These are phyloP conservation scores for Plutella xylostella DNA, from an alignment of 2,888 invertebrate genomes.

Conservation along the genomic window DNA sequence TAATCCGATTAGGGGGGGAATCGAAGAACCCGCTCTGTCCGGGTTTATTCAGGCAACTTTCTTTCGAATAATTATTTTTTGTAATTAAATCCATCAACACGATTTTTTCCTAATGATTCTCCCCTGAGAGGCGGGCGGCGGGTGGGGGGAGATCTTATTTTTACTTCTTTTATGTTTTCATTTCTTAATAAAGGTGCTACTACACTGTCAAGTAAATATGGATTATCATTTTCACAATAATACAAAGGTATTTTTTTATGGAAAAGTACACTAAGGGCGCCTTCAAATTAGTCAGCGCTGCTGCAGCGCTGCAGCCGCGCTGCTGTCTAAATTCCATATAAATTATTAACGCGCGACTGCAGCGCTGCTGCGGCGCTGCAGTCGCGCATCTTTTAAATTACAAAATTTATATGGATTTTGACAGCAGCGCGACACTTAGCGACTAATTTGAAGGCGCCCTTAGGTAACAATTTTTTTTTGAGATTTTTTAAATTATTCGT, in stretches of 20 bases:
- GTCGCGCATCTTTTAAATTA: too few species aligned
- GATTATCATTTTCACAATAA: constrained; percentile 7
- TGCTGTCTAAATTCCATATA: too few species aligned
- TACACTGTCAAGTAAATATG: constrained; percentile 18
- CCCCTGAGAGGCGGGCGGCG: constrained; percentile 45
- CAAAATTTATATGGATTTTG: too few species aligned
- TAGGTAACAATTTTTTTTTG: too few species aligned
- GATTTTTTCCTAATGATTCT: constrained; percentile 70
- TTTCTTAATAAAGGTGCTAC: constrained; percentile 27
- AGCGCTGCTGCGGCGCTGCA: too few species aligned
- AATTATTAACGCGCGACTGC: too few species aligned
- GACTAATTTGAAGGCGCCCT: too few species aligned
- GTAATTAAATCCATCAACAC: constrained; percentile 71
- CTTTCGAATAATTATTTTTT: constrained; percentile 70
- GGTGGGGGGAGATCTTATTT: constrained; percentile 36
- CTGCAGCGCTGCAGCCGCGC: too few species aligned
- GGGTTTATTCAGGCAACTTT: constrained; percentile 67
- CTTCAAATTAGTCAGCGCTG: too few species aligned
- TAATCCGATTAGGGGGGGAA: constrained; percentile 69
- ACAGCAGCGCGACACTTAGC: too few species aligned
- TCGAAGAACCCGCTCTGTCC: constrained; percentile 66
- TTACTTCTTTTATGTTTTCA: constrained; percentile 34
- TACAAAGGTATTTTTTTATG: neutral
- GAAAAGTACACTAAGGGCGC: too few species aligned
- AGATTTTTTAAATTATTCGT: too few species aligned